These are phyloP conservation scores for Himalopsyche japonica DNA, from an alignment of 2,888 invertebrate species.

Conservation along the genomic window DNA sequence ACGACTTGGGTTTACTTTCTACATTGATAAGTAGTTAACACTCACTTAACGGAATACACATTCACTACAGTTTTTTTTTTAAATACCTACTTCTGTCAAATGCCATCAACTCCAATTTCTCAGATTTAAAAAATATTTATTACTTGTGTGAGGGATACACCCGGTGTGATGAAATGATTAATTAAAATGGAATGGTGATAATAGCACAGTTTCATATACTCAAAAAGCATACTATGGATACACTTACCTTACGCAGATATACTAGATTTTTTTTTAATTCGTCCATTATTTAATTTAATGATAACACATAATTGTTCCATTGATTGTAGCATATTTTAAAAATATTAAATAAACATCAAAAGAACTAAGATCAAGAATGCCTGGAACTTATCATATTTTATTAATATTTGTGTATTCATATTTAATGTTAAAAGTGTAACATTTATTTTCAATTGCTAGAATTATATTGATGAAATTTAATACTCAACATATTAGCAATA, in stretches of 20 bases:
- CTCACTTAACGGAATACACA: too few species aligned
- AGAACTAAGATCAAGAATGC: too few species aligned
- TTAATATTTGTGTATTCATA: not conserved
- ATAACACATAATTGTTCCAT: not conserved
- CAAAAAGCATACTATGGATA: not conserved
- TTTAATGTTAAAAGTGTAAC: not conserved
- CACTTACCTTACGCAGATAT: not conserved
- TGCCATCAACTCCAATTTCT: not conserved
- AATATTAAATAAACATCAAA: too few species aligned
- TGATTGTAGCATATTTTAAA: not conserved
- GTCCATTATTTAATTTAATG: not conserved
- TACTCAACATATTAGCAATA: not conserved
- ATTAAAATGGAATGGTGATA: not conserved
- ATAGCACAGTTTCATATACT: not conserved
- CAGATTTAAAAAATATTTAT: not conserved
- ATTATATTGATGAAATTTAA: not conserved
- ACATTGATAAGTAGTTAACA: too few species aligned
- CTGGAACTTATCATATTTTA: too few species aligned
- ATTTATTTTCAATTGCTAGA: not conserved
- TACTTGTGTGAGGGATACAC: not conserved
- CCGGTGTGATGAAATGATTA: not conserved
- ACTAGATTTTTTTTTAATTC: not conserved
- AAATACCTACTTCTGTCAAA: not conserved
- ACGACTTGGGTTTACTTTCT: too few species aligned
- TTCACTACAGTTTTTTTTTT: not conserved